A percentile compares a stretch with the other conserved stretches of the same genome.
Conservation (phyloP, 2,797 vertebrate genomes). For the Psittacula derbiana region DNA sequence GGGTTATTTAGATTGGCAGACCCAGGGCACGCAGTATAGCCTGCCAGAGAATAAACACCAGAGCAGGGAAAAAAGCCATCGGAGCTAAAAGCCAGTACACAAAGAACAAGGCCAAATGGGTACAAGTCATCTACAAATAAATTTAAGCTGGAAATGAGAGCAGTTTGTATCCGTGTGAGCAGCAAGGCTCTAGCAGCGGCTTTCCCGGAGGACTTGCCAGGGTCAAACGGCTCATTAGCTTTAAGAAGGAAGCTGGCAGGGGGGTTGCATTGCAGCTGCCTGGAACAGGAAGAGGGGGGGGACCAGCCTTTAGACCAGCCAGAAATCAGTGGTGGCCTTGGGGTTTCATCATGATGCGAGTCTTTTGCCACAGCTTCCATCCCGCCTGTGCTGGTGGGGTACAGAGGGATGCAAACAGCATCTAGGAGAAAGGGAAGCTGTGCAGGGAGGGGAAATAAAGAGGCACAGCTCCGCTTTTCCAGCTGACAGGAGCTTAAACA, state of each 20-base stretch:
- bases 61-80: constrained; percentile 39
- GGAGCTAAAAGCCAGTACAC: constrained; percentile 45
- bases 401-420: fast-evolving
- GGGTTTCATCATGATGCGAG: not conserved
- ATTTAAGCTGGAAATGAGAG: constrained; percentile 49
- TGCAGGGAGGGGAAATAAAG: not conserved
- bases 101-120: constrained; percentile 51
- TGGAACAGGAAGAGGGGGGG: fast-evolving
- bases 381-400: not conserved
- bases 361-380: not conserved
- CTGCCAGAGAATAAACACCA: constrained; percentile 22
- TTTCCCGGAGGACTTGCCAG: constrained; percentile 25
- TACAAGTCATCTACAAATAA: constrained; percentile 48
- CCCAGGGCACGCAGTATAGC: fast-evolving
- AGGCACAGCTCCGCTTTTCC: not conserved
- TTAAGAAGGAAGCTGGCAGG: constrained; percentile 38
- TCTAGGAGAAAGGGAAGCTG: not conserved
- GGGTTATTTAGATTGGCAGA: constrained; percentile 39
- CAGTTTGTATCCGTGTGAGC: constrained; percentile 1
- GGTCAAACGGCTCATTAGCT: constrained; percentile 49
- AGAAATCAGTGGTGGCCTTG: not conserved
- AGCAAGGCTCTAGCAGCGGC: constrained; percentile 1
- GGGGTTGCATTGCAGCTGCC: not conserved
- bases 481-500: constrained; percentile 19
- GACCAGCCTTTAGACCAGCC: not conserved